Evolutionary conservation across 2,113 vertebrate genomes (phyloP), one percentile per base, ranked within the genome.

Genomic region (Calypte anna): DNA sequence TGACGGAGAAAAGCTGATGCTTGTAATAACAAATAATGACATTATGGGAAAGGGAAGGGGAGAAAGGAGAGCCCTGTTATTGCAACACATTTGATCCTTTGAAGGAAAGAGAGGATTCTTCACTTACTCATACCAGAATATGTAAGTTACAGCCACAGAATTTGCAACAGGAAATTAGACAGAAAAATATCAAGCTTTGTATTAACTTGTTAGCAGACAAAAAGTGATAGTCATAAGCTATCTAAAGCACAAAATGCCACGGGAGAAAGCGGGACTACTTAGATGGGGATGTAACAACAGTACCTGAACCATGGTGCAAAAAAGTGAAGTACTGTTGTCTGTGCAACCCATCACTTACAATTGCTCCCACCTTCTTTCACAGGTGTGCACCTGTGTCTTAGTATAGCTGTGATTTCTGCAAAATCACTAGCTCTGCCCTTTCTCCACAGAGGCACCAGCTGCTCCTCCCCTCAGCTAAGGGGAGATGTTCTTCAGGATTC

Each of bases 131-230:
- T 88, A 66, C 2, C 63, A 76, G 44, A 43, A 13, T 57, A 76
- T 64, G 20, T 57, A n/a, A 82, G 13, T 43, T 88, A 88, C 43
- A 77, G 53, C 5, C 53, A 75, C 50, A 54, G 24, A 75, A 72
- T 9, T 28, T 0, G 0, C 0, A 0, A 36, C 6, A 74, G 14
- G 46, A 57, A 90, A 46, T 0, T 0, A 79, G 40, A 40, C 22
- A 50, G 10, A 62, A 80, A 78, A n/a, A 44, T 22, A 73, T 28
- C 23, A 57, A 53, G 44, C 19, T 46, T 73, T 0, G 0, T 1
- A 21, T 80, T 76, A 38, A 48, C 54, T 81, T 84, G 13, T 63
- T 81, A 78, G 18, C 36, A 67, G 24, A 23, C 10, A 31, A 38
- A 75, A 76, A 64, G 13, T 9, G 4, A 2, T 76, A 12, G 24